Evolutionary conservation across 2,888 invertebrate species (phyloP).

Genomic region (Hipparchia sbordonii): DNA sequence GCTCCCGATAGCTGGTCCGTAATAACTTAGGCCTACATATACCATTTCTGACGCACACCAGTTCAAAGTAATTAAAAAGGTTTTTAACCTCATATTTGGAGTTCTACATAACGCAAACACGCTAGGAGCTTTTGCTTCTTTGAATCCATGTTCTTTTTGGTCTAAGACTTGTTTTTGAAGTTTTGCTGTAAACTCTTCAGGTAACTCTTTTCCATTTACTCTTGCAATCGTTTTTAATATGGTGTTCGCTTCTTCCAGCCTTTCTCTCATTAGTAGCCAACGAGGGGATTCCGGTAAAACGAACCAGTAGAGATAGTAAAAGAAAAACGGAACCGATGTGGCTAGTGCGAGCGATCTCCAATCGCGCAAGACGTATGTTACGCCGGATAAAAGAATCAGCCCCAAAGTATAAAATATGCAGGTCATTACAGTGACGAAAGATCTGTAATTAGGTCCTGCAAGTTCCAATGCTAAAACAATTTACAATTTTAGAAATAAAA

Average conservation of each 20-base stretch:
- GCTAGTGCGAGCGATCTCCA: constrained; percentile 92
- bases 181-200: constrained; percentile 87
- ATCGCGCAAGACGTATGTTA: constrained; percentile 92
- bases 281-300: constrained; percentile 95
- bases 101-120: constrained; percentile 88
- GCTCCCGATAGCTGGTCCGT: constrained; percentile 93
- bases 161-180: constrained; percentile 88
- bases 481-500: not conserved
- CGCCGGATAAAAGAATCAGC: constrained; percentile 90
- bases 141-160: constrained; percentile 81
- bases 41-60: constrained; percentile 97
- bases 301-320: constrained; percentile 93
- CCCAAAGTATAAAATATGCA: constrained; percentile 95
- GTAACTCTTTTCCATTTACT: constrained; percentile 89
- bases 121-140: constrained; percentile 69
- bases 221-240: constrained; percentile 90
- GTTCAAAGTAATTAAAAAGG: constrained; percentile 91
- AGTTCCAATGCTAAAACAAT: constrained; percentile 90
- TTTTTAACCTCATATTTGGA: constrained; percentile 95
- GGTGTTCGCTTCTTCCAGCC: constrained; percentile 90
- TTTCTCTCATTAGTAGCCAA: constrained; percentile 93
- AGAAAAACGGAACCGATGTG: constrained; percentile 92
- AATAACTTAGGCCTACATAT: constrained; percentile 95
- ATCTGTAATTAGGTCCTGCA: constrained; percentile 95
- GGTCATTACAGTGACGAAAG: constrained; percentile 96